Evolutionary conservation across 2,888 invertebrate species (phyloP).

Genomic region (Drosophila anomalipes): DNA sequence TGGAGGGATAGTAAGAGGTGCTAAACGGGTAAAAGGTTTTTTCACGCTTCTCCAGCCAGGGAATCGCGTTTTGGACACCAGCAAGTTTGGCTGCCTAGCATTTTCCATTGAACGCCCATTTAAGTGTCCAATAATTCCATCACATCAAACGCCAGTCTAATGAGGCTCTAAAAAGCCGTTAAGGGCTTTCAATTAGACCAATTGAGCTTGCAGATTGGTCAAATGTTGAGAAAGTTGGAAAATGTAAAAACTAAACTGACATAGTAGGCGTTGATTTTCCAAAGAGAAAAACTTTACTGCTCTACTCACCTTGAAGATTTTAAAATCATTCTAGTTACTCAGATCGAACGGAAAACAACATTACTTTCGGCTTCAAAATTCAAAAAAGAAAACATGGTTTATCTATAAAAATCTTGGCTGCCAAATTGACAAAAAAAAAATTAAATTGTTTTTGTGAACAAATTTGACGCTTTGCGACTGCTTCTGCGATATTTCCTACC

Average conservation of each 20-base stretch:
- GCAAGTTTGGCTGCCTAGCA: conserved; percentile 40
- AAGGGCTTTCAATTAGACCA: conserved; percentile 77
- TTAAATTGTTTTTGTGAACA: conserved; percentile 8
- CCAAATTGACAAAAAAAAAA: neutral
- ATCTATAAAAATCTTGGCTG: neutral
- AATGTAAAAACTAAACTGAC: conserved; percentile 6
- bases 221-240: conserved; percentile 66
- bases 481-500: neutral
- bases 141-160: conserved; percentile 78
- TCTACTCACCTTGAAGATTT: neutral
- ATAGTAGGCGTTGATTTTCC: conserved; percentile 56
- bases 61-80: conserved; percentile 23
- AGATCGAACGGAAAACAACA: conserved; percentile 35
- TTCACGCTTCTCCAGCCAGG: conserved; percentile 49
- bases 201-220: conserved; percentile 51
- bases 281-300: neutral
- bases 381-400: neutral
- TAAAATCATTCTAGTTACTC: conserved; percentile 36
- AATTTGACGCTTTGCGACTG: neutral
- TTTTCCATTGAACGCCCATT: conserved; percentile 69
- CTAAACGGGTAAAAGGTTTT: conserved; percentile 54
- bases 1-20: conserved; percentile 37
- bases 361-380: conserved; percentile 44
- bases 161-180: conserved; percentile 68
- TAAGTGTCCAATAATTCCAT: conserved; percentile 82